Evolutionary conservation across 2,113 vertebrate genomes (phyloP), one percentile per base, ranked within the genome.

Genomic region (Semicossyphus pulcher): DNA sequence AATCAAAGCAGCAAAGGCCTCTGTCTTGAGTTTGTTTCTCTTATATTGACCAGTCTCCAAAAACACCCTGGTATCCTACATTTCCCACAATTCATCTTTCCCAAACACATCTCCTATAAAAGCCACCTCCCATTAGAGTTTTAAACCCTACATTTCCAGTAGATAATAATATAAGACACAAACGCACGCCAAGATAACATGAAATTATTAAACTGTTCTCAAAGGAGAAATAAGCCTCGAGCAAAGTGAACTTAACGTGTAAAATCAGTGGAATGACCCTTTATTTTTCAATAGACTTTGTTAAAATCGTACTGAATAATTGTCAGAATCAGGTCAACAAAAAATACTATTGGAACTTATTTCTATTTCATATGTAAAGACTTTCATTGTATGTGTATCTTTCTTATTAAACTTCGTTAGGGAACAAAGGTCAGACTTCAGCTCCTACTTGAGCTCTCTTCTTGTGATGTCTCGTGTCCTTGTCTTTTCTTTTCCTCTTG

Each of bases 71-170:
- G 21, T 1, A 8, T 36, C 20, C 21, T 68, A 44, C 26, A 67
- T 28, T 81, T 31, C 45, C 25, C 29, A 65, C 25, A 28, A 41
- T 56, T 39, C 52, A 57, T 3, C 8, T 49, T n/a, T n/a, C n/a
- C n/a, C 10, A 51, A 29, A 14, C 20, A 5, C 18, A 7, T 39
- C 7, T 61, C 23, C 41, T 7, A 54, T 39, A 6, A 32, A 6
- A n/a, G 10, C 3, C 18, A 23, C 4, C 8, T 47, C 7, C 10
- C 5, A 39, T 31, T 2, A 1, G 15, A 62, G 51, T 28, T 42
- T 45, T 1, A 7, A 51, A 37, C 20, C 14, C 25, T 7, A 26
- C 7, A 31, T 12, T 28, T 58, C n/a, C n/a, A n/a, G n/a, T n/a
- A n/a, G n/a, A n/a, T n/a, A n/a, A n/a, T n/a, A 25, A 34, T 2